Conservation (phyloP, 2,888 invertebrate species). For the Drosophila buzzatii region DNA sequence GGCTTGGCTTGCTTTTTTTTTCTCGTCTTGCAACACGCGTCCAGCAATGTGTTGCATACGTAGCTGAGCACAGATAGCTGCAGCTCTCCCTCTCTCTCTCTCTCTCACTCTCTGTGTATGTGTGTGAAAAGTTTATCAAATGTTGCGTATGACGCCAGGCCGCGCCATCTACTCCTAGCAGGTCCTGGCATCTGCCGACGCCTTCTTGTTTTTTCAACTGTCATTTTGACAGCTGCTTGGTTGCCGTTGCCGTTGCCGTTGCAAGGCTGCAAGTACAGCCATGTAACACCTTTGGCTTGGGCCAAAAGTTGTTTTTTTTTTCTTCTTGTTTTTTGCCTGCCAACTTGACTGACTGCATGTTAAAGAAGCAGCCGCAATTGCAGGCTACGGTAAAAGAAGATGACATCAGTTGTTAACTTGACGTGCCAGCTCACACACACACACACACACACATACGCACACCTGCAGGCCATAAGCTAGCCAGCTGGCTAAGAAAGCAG, state of each 20-base stretch:
- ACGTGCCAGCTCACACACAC: constrained; percentile 19
- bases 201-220: constrained; percentile 72
- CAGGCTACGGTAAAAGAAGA: constrained; percentile 18
- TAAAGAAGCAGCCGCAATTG: constrained; percentile 40
- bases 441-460: not conserved
- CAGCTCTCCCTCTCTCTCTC: not conserved
- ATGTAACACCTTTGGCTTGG: constrained; percentile 56
- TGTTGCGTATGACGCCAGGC: constrained; percentile 52
- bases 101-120: not conserved
- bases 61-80: constrained; percentile 16
- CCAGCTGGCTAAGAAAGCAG: constrained; percentile 8
- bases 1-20: not conserved
- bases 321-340: constrained; percentile 26
- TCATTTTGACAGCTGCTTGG: constrained; percentile 79
- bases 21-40: constrained; percentile 33
- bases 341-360: constrained; percentile 61
- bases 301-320: constrained; percentile 30
- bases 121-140: constrained; percentile 60
- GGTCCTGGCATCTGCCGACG: constrained; percentile 41
- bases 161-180: constrained; percentile 2
- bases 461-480: constrained; percentile 9
- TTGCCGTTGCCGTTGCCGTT: constrained; percentile 32
- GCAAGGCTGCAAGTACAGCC: constrained; percentile 53
- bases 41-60: constrained; percentile 54
- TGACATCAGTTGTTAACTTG: constrained; percentile 58